Percentiles rank a stretch among this genome's conserved stretches.
phyloP scores from a whole-genome alignment of 2,888 invertebrate species.

The Drosophila testacea region DNA sequence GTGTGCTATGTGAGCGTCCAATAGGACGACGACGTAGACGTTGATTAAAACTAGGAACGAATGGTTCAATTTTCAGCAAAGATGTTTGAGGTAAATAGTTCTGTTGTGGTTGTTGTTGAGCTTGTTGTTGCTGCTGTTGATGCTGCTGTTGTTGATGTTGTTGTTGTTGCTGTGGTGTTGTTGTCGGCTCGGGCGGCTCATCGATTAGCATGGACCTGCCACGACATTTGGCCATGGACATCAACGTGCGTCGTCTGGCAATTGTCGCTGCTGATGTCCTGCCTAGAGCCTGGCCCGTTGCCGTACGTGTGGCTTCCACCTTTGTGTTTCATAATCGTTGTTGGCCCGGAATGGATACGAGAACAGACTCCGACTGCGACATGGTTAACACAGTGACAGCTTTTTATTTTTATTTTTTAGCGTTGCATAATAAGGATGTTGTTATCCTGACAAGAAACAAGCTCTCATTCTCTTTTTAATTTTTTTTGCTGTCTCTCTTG shows the following conservation, averaged over 20 bases:
- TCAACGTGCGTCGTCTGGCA: slow-evolving; percentile 68
- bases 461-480: not conserved
- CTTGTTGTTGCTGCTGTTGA: slow-evolving; percentile 8
- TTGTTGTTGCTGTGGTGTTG: slow-evolving; percentile 35
- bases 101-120: slow-evolving; percentile 56
- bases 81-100: slow-evolving; percentile 84
- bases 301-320: slow-evolving; percentile 65
- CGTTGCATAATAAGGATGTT: slow-evolving; percentile 70
- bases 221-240: slow-evolving; percentile 84
- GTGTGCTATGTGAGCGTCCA: slow-evolving; percentile 85
- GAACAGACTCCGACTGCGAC: slow-evolving; percentile 44
- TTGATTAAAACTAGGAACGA: slow-evolving; percentile 84
- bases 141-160: slow-evolving; percentile 35
- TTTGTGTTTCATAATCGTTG: slow-evolving; percentile 75
- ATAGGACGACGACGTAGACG: slow-evolving; percentile 83
- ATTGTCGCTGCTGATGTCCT: slow-evolving; percentile 53
- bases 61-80: slow-evolving; percentile 85
- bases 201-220: slow-evolving; percentile 80
- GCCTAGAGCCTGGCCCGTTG: slow-evolving; percentile 56
- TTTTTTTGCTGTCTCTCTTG: not conserved
- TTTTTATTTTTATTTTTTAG: slow-evolving; percentile 1
- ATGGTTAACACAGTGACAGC: slow-evolving; percentile 35
- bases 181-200: slow-evolving; percentile 58
- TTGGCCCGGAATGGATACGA: slow-evolving; percentile 47
- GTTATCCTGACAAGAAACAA: slow-evolving; percentile 11